Percentiles rank a stretch among this genome's conserved stretches.
Evolutionary conservation across 1,140 invertebrate species (phyloP).

Genomic region (Andrena cerasifolii): DNA sequence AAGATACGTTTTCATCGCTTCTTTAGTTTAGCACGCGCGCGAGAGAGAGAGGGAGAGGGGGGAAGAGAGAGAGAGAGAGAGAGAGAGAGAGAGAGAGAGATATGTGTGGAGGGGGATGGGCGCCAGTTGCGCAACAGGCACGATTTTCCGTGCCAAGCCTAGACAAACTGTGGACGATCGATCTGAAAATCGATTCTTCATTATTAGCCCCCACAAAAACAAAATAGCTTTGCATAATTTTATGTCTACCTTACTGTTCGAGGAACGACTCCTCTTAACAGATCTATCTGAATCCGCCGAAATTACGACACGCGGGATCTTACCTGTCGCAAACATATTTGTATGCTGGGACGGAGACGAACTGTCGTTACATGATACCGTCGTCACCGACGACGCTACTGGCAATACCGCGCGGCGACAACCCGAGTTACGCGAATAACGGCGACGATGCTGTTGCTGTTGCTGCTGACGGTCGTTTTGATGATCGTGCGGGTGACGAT

Average conservation of each 20-base stretch:
- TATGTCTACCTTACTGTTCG: neutral
- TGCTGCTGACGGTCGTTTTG: neutral
- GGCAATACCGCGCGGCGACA: neutral
- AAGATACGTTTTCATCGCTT: neutral
- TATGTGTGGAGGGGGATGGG: neutral
- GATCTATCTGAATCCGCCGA: neutral
- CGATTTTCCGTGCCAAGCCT: constrained; percentile 11
- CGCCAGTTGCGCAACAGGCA: constrained; percentile 23
- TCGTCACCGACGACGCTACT: neutral
- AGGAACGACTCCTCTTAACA: neutral
- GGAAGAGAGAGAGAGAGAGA: neutral
- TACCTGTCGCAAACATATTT: constrained; percentile 66
- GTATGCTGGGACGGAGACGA: neutral
- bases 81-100: neutral
- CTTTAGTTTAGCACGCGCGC: neutral
- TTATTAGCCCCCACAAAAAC: neutral
- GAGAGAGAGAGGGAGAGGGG: neutral
- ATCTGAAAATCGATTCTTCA: neutral
- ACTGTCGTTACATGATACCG: neutral
- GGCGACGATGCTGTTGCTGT: neutral
- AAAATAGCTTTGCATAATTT: neutral
- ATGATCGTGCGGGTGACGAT: neutral
- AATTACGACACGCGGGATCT: neutral
- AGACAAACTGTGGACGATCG: neutral
- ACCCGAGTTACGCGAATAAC: constrained; percentile 6